phyloP scores from a whole-genome alignment of 23 tunicate genomes.

The Corella eumyota region DNA sequence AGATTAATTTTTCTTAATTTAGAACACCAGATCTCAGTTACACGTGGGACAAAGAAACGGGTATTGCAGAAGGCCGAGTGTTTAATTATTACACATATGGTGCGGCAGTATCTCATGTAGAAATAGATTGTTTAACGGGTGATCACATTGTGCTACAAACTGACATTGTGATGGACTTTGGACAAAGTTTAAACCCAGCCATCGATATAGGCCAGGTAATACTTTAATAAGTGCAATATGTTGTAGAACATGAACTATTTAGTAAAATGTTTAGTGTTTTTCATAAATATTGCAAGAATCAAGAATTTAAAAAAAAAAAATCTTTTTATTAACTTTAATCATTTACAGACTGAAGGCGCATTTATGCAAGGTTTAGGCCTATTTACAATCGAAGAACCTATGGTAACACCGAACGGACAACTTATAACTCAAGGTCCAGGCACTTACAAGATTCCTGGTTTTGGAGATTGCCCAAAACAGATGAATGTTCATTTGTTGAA shows the following conservation, averaged over 20 bases:
- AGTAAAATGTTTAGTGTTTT: no score
- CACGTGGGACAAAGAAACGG: slow-evolving; percentile 49
- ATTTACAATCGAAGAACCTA: slow-evolving; percentile 67
- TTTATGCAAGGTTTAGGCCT: slow-evolving; percentile 83
- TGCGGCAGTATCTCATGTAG: slow-evolving; percentile 70
- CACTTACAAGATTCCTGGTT: slow-evolving; percentile 88
- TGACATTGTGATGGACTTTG: slow-evolving; percentile 89
- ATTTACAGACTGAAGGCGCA: slow-evolving; percentile 93
- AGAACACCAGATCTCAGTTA: slow-evolving; percentile 44
- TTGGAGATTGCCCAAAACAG: slow-evolving; percentile 69
- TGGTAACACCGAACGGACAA: slow-evolving; percentile 46
- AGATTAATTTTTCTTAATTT: no score
- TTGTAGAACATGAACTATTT: no score
- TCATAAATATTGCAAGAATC: no score
- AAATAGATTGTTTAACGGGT: slow-evolving; percentile 88
- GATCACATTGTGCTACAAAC: slow-evolving; percentile 54
- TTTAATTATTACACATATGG: slow-evolving; percentile 53
- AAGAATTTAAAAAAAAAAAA: no score
- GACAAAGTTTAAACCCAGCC: slow-evolving; percentile 77
- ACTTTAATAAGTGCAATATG: no score
- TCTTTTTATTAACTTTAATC: no score
- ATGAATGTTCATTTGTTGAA: slow-evolving; percentile 74
- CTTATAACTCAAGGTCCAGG: slow-evolving; percentile 79
- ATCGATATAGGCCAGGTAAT: slow-evolving; percentile 94
- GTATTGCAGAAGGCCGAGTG: slow-evolving; percentile 25